Evolutionary conservation across 1,140 invertebrate species (phyloP).

Genomic region (Penaeus japonicus): DNA sequence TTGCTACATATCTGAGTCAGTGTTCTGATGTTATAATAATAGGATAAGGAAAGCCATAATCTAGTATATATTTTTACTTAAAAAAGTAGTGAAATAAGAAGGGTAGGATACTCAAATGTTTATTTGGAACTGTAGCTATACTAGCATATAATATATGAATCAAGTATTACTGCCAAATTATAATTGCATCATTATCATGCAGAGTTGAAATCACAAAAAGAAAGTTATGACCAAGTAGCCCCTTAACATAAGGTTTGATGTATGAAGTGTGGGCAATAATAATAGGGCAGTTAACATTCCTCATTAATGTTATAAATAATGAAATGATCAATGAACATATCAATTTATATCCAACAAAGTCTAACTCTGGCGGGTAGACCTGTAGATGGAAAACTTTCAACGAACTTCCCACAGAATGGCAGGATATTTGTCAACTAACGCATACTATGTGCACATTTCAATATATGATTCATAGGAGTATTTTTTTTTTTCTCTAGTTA

Average conservation of each 20-base stretch:
- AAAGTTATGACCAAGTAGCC: background rate
- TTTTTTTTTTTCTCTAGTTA: too few species aligned
- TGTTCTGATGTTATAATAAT: too few species aligned
- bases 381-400: too few species aligned
- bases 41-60: too few species aligned
- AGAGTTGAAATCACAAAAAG: background rate
- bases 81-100: constrained; percentile 36
- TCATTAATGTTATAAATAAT: background rate
- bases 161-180: background rate
- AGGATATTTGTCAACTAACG: too few species aligned
- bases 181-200: background rate
- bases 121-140: background rate
- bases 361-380: background rate
- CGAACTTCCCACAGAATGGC: too few species aligned
- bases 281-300: background rate
- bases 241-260: background rate
- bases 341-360: background rate
- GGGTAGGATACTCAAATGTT: constrained; percentile 20
- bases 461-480: too few species aligned
- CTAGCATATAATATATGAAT: background rate
- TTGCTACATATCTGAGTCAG: too few species aligned
- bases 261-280: background rate
- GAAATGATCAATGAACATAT: background rate
- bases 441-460: too few species aligned
- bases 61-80: constrained; percentile 13